phyloP scores from a whole-genome alignment of 1,140 invertebrate species.

The Tetramorium simillimum region DNA sequence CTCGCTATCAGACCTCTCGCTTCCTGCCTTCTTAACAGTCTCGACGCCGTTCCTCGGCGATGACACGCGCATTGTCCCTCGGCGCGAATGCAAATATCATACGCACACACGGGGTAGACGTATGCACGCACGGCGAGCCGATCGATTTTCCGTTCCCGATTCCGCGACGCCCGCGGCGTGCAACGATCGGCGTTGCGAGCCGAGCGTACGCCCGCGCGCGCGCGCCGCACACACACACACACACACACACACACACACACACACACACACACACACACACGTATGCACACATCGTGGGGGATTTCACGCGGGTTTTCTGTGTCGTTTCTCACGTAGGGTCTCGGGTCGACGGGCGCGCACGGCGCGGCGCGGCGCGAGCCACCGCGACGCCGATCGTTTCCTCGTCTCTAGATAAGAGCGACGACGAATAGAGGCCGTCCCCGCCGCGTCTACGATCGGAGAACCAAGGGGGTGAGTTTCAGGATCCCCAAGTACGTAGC shows the following conservation, averaged over 20 bases:
- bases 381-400: conserved; percentile 44
- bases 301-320: conserved; percentile 44
- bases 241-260: neutral
- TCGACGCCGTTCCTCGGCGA: neutral
- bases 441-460: conserved; percentile 14
- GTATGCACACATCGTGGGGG: no score
- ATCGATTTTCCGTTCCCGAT: conserved; percentile 60
- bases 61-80: neutral
- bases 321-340: conserved; percentile 38
- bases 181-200: conserved; percentile 41
- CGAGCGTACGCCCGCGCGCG: neutral
- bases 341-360: conserved; percentile 12
- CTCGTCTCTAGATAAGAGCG: conserved; percentile 31
- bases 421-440: neutral
- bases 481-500: conserved; percentile 33
- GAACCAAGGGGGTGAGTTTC: neutral
- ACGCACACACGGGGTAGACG: neutral
- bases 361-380: no score
- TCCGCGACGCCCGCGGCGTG: conserved; percentile 36
- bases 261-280: neutral
- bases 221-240: neutral
- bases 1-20: no score
- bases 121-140: neutral
- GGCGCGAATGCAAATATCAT: conserved; percentile 27
- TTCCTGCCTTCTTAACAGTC: no score